These are phyloP conservation scores for Vulpes ferrilata DNA, from an alignment of 2,113 vertebrate genomes.

Conservation along the genomic window DNA sequence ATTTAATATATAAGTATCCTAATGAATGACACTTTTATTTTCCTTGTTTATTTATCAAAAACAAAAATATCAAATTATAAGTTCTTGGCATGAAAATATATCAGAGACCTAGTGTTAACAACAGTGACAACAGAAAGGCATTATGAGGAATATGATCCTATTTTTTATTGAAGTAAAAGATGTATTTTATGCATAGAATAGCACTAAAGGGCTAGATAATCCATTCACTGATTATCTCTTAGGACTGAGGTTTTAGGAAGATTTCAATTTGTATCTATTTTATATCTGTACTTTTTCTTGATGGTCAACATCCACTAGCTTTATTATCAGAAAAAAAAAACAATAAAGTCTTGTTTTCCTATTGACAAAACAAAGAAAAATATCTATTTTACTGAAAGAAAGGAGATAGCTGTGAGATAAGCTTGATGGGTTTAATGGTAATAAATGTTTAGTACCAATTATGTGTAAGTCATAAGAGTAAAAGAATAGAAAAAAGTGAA, in stretches of 20 bases:
- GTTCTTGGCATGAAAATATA: background rate
- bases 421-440: background rate
- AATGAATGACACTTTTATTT: background rate
- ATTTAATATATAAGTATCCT: conserved; percentile 19
- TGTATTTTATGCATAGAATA: background rate
- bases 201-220: background rate
- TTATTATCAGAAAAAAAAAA: conserved; percentile 36
- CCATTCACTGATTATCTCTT: background rate
- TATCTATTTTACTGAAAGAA: conserved; percentile 8
- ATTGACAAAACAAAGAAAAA: background rate
- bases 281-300: background rate
- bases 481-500: background rate
- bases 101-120: background rate
- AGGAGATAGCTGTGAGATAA: background rate
- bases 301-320: background rate
- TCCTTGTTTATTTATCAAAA: conserved; percentile 43
- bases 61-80: conserved; percentile 14
- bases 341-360: background rate
- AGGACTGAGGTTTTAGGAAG: background rate
- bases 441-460: background rate
- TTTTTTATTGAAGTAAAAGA: background rate
- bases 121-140: background rate
- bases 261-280: background rate
- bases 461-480: background rate
- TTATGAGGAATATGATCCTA: background rate